Evolutionary conservation across 2,797 vertebrate genomes (phyloP), one percentile per base, ranked within the genome.

Genomic region (Rhinella marina): DNA sequence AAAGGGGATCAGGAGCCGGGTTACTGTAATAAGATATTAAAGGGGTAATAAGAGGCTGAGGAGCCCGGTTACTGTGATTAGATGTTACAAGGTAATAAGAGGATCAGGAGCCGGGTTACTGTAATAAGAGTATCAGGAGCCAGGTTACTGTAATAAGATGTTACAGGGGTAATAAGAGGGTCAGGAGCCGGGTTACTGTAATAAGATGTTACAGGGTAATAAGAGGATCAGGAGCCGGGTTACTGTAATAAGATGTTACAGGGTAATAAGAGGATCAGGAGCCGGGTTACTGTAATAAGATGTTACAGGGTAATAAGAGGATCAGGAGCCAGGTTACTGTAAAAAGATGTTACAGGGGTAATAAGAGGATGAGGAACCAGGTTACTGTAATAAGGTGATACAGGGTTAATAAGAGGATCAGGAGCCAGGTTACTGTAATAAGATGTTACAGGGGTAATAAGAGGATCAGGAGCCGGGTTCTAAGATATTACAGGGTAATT

Each of bases 231-330:
- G 57, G 57, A 59, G 57, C 57, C 57, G 57, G 57, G 62, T 64
- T 78, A 78, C 48, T 78, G 78, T 32, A 80, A 68, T 82, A 68
- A 27, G 41, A 82, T 68, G 48, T 27, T 75, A 84, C 21, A 41
- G 54, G 82, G 54, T 41, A 57, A 75, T 84, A 84, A 72, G 64
- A 72, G 27, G 32, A 23, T 73, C 64, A 52, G 56, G 73, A 64
- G 77, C 64, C n/a, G 64, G 77, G 77, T 81, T 86, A 72, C 56
- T 59, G 85, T 32, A 80, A 70, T 86, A 62, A 48, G 41, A 6
- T 41, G 41, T 41, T 41, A 54, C 52, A 41, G 75, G 84, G 41
- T 25, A 23, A 56, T 62, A 79, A 79, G 48, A 32, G 29, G 29
- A 32, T 77, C 76, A 80, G 61, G 59, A 66, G 50, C 61, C 64